Conservation (phyloP, 2,113 vertebrate species). For the Ceyx melanurus region DNA sequence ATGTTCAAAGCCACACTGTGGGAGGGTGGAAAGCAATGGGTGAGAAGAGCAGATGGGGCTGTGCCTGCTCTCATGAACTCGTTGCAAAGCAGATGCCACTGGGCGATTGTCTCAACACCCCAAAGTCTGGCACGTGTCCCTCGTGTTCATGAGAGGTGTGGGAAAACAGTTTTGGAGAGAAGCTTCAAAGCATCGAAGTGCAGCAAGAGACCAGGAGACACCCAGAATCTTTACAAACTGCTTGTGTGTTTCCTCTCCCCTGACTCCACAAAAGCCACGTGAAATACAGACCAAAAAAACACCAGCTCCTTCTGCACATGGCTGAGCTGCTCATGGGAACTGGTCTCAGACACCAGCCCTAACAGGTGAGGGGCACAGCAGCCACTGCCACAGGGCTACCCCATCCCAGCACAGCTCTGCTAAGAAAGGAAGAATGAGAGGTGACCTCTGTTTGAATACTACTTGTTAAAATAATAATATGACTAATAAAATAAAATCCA, state of each 20-base stretch:
- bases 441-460: background rate
- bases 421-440: background rate
- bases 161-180: background rate
- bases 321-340: background rate
- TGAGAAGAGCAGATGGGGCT: background rate
- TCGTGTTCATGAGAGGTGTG: rapidly evolving
- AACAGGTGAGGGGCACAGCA: rapidly evolving
- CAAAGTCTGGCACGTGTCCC: background rate
- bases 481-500: background rate
- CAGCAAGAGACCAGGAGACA: background rate
- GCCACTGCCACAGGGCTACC: background rate
- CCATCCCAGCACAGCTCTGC: background rate
- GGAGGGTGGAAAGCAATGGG: background rate
- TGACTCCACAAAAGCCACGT: background rate
- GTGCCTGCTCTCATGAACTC: background rate
- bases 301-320: background rate
- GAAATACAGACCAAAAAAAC: background rate
- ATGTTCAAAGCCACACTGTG: rapidly evolving
- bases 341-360: rapidly evolving
- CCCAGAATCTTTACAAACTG: background rate
- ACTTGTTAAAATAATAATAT: background rate
- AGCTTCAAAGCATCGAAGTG: background rate
- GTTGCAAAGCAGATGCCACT: background rate
- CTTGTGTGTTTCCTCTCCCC: background rate
- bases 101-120: rapidly evolving